Evolutionary conservation across 2,797 vertebrate species (phyloP), one percentile per base, ranked within the genome.

Genomic region (Acipenser transmontanus): DNA sequence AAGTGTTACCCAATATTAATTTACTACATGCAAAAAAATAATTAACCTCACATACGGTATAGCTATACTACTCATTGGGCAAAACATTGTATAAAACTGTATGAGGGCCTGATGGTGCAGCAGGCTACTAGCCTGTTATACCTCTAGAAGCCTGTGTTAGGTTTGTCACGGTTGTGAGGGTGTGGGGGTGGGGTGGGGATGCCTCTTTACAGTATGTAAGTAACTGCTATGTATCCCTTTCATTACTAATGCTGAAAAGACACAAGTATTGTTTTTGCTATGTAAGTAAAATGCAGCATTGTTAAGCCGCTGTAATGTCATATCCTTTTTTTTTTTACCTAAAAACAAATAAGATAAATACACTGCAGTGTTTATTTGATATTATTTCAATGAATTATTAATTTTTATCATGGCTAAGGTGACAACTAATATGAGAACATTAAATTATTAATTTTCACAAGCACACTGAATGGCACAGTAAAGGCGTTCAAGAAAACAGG

Each of bases 371-470:
- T 90, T 93, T 89, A 88, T 91, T 92, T 90, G 84, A 88, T 90
- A 91, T 85, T 60, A 66, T 78, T 82, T 82, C 77, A 78, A 93
- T 94, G 87, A 94, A 96, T 94, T 92, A 96, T 95, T 94, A 89
- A 95, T 91, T 87, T 74, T 81, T 87, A 86, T 93, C 88, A 88
- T 86, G 89, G 88, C 87, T 87, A 91, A 94, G 88, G 91, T 94
- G 93, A 88, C 88, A 89, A 85, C 84, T 93, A 89, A 94, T 96
- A 91, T 93, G 92, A 94, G 89, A 88, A 81, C 83, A 87, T 83
- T 95, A 78, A 95, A 96, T 95, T 92, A 95, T 94, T 95, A 87
- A 90, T 91, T 93, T 89, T 81, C 79, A 84, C 85, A 86, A 65
- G 74, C 80, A 79, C 78, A 82, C 84, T 87, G 85, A 82, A 87